Conservation (phyloP, 2,888 invertebrate genomes). For the Mesoligia furuncula region DNA sequence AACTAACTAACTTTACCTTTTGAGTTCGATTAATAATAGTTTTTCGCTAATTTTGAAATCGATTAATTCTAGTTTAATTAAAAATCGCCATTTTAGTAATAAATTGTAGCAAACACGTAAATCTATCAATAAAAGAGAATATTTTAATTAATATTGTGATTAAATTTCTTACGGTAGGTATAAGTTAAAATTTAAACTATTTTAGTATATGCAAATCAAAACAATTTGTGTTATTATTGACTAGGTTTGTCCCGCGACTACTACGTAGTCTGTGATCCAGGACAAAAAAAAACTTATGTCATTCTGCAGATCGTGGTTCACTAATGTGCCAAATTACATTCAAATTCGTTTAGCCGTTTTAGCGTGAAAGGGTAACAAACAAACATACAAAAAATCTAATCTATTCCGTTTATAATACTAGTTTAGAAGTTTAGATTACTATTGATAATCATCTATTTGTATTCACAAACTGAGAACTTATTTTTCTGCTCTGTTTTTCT, state of each 20-base stretch:
- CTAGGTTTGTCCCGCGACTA: neutral
- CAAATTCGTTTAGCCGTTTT: neutral
- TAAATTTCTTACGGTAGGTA: neutral
- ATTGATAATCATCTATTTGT: neutral
- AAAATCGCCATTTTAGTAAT: slow-evolving; percentile 33
- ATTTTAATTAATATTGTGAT: slow-evolving; percentile 22
- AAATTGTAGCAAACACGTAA: slow-evolving; percentile 15
- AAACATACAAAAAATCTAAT: neutral
- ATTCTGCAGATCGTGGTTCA: neutral
- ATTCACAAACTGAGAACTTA: neutral
- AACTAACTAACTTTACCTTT: slow-evolving; percentile 1
- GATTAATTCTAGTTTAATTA: slow-evolving; percentile 28
- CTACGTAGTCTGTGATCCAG: neutral
- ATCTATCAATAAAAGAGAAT: neutral
- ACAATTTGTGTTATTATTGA: neutral
- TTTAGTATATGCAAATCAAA: neutral
- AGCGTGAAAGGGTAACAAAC: neutral
- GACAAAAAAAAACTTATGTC: neutral
- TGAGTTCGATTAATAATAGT: slow-evolving; percentile 33
- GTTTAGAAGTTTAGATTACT: neutral
- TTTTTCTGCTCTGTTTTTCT: no score
- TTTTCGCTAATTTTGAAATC: slow-evolving; percentile 28
- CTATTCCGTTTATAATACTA: neutral
- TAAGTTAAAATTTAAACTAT: neutral
- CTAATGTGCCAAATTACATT: neutral